Conservation (phyloP, 2,797 vertebrate genomes). For the Psittacula echo region DNA sequence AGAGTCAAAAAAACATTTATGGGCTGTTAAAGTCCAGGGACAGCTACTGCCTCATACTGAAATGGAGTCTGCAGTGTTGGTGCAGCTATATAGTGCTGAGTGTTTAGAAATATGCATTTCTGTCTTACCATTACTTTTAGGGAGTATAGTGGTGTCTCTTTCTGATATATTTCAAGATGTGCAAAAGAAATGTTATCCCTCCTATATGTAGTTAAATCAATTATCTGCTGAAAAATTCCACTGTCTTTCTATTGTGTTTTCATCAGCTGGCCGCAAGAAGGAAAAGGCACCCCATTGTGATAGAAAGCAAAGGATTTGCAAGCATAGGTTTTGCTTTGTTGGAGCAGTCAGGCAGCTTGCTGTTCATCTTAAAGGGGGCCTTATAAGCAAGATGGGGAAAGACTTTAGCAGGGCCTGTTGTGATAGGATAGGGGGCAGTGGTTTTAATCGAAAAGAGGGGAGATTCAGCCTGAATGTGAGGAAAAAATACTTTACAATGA, state of each 20-base stretch:
- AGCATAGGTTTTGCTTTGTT: neutral
- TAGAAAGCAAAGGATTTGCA: neutral
- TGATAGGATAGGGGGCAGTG: neutral
- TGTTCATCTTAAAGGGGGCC: neutral
- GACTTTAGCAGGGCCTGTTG: neutral
- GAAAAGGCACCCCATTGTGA: neutral
- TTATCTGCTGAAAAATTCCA: neutral
- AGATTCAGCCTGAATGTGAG: neutral
- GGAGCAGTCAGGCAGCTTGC: neutral
- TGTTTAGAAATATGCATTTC: neutral
- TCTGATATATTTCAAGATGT: neutral
- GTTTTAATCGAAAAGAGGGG: neutral
- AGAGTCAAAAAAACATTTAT: neutral
- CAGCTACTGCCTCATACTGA: neutral
- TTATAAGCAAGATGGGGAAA: neutral
- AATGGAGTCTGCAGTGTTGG: fast-evolving
- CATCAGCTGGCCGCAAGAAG: neutral
- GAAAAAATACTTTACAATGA: neutral
- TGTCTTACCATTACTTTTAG: neutral
- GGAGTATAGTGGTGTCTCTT: neutral
- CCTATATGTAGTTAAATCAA: neutral
- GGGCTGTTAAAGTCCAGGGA: neutral
- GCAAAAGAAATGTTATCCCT: neutral
- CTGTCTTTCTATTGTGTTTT: neutral
- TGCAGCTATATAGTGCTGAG: neutral